Conservation (phyloP, 2,888 invertebrate species). For the Muschampia plurimacula region DNA sequence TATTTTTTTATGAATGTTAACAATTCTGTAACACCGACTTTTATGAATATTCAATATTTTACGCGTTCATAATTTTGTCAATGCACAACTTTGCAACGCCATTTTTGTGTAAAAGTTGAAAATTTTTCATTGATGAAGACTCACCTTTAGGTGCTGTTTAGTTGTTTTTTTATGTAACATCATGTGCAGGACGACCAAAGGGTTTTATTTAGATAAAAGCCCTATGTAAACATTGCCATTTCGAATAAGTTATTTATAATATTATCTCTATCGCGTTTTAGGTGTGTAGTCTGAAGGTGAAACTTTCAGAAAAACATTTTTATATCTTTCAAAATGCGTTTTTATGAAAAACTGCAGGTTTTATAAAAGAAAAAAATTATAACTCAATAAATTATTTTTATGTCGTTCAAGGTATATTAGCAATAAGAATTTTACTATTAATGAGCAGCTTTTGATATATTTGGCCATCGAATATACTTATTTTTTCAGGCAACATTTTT, state of each 20-base stretch:
- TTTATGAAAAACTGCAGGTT: slow-evolving; percentile 53
- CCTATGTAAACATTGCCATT: slow-evolving; percentile 69
- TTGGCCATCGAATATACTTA: background rate
- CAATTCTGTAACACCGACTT: no score
- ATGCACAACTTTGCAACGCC: no score
- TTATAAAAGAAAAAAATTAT: background rate
- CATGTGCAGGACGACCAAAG: slow-evolving; percentile 8
- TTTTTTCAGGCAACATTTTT: background rate
- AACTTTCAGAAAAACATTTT: slow-evolving; percentile 57
- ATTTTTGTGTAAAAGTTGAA: no score
- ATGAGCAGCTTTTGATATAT: background rate
- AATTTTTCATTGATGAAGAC: no score
- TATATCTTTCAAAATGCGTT: slow-evolving; percentile 44
- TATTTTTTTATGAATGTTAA: no score
- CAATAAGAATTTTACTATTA: background rate
- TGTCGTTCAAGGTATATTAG: background rate
- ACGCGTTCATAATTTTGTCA: no score
- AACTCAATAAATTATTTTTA: background rate
- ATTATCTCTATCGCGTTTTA: slow-evolving; percentile 50
- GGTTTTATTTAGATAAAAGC: slow-evolving; percentile 44
- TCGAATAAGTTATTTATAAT: slow-evolving; percentile 64
- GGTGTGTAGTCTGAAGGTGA: slow-evolving; percentile 56
- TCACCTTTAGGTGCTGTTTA: no score
- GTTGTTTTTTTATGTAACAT: background rate
- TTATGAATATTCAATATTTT: no score